Percentiles rank a stretch among this genome's conserved stretches.
phyloP scores from a whole-genome alignment of 2,113 vertebrate genomes.

The Procapra przewalskii region DNA sequence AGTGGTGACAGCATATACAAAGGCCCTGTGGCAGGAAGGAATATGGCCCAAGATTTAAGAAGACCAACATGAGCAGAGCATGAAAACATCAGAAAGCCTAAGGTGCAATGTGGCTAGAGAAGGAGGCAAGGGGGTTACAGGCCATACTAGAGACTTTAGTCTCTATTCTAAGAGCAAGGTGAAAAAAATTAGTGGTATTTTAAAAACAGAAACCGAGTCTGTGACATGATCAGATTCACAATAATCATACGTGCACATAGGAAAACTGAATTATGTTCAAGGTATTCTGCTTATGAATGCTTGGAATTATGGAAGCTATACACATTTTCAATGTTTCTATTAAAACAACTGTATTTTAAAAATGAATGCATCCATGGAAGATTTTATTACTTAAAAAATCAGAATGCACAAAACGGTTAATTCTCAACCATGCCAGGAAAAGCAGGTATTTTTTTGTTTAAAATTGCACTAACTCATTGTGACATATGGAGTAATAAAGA shows the following conservation, averaged over 20 bases:
- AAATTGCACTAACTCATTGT: constrained; percentile 5
- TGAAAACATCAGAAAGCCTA: not conserved
- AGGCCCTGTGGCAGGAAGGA: not conserved
- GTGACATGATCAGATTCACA: not conserved
- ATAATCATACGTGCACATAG: not conserved
- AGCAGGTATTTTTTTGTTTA: not conserved
- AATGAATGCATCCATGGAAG: not conserved
- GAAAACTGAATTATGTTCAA: not conserved
- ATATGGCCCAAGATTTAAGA: not conserved
- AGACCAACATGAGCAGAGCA: not conserved
- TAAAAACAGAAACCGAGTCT: not conserved
- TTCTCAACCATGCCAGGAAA: constrained; percentile 12
- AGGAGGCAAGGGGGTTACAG: not conserved
- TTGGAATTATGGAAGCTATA: not conserved
- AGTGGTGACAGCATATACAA: not conserved
- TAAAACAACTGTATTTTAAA: not conserved
- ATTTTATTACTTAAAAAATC: constrained; percentile 41
- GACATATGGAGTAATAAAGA: constrained; percentile 28
- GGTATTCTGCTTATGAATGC: not conserved
- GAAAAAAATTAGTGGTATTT: not conserved
- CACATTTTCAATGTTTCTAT: not conserved
- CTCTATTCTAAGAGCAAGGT: not conserved
- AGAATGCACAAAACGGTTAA: not conserved
- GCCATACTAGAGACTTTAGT: not conserved
- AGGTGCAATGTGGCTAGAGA: not conserved